Base-by-base conservation (phyloP, 1,140 invertebrate species). In the Lasaia peninsularis region DNA sequence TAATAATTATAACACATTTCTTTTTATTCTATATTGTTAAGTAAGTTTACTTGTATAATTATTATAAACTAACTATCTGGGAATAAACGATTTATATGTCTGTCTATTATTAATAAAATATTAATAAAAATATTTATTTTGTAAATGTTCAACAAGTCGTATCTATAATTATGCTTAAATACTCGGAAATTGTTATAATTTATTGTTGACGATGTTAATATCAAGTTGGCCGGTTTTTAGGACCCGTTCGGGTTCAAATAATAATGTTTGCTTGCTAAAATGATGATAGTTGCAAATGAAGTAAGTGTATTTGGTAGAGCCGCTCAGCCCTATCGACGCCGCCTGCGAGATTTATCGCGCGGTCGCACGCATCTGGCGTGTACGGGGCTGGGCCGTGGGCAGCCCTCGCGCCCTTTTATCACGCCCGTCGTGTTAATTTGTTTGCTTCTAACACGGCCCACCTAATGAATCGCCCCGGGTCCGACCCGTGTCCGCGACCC, bases 341-440 rank as follows among this genome's bases (percentile, higher is more conserved):
- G 56, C 52, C 52, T 61, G 64, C 64, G 71, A 82, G 78, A 87
- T 84, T 83, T 82, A 88, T 83, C 65, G 71, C 71, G 59, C 62
- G 64, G 44, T 57, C 73, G 69, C 85, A 86, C 80, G 77, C 78
- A 84, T 72, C 77, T 82, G 80, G 80, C 80, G 73, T 62, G 73
- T 62, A 58, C 56, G 70, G 77, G 74, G 75, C 75, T 67, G 69
- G 65, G 77, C 24, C n/a, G n/a, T n/a, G n/a, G n/a, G n/a, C n/a
- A n/a, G n/a, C 75, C 75, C 76, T 80, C 69, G 72, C 71, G 75
- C 80, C 85, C 85, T 88, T 85, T 85, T 84, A 84, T 86, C 83
- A 80, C 73, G 79, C 70, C 85, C 77, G 77, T 71, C 69, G 73
- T 71, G 80, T 86, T 86, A 88, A 88, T 88, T 88, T 88, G 85